phyloP scores from a whole-genome alignment of 35 echinoderm and acorn worm genomes.

The Apostichopus parvimensis region DNA sequence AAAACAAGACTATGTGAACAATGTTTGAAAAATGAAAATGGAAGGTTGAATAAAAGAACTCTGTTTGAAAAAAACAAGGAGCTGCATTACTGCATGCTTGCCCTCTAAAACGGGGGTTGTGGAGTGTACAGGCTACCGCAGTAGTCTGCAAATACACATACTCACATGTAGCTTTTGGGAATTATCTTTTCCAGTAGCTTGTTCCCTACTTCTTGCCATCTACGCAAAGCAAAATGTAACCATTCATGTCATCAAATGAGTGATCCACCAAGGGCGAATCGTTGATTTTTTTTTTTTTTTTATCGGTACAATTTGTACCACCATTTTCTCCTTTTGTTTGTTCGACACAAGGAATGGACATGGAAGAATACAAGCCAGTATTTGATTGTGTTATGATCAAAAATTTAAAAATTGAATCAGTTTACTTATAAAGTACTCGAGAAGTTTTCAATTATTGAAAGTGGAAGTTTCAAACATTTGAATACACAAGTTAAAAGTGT shows the following conservation, averaged over 20 bases:
- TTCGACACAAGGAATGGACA: neutral
- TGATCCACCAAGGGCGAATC: neutral
- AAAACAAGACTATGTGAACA: slow-evolving; percentile 52
- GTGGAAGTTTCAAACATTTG: too few species aligned
- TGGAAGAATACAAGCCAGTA: neutral
- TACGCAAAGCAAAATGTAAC: slow-evolving; percentile 71
- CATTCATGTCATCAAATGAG: slow-evolving; percentile 40
- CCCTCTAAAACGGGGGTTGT: slow-evolving; percentile 22
- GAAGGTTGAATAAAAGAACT: slow-evolving; percentile 59
- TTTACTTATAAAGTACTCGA: too few species aligned
- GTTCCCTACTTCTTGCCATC: slow-evolving; percentile 92
- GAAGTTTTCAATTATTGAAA: too few species aligned
- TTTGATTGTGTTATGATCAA: neutral
- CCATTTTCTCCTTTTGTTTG: slow-evolving; percentile 9
- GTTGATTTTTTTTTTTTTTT: neutral
- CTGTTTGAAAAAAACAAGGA: slow-evolving; percentile 47
- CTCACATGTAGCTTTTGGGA: slow-evolving; percentile 98
- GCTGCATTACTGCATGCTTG: slow-evolving; percentile 44
- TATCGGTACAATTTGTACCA: neutral
- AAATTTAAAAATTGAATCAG: neutral
- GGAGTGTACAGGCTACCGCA: slow-evolving; percentile 23
- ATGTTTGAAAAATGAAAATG: slow-evolving; percentile 57
- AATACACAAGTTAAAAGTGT: too few species aligned
- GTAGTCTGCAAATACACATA: slow-evolving; percentile 60
- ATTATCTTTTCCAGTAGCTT: slow-evolving; percentile 97